Percentiles rank a stretch among this genome's conserved stretches.
These are phyloP conservation scores for Orthochromis malagaraziensis DNA, from an alignment of 2,113 vertebrate species.

Conservation along the genomic window DNA sequence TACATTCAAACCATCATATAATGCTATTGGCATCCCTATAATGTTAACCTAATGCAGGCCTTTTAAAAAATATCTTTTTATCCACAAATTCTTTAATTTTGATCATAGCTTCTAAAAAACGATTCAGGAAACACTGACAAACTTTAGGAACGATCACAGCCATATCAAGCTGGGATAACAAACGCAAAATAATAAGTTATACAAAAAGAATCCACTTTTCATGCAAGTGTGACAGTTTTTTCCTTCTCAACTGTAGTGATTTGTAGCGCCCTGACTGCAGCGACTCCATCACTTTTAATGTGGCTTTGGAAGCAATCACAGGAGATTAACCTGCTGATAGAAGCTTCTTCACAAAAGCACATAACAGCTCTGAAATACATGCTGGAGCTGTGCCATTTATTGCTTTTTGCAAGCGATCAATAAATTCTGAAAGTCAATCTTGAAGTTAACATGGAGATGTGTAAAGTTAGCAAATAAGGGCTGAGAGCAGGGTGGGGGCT, in stretches of 20 bases:
- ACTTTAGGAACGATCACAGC: neutral
- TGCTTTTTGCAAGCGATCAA: slow-evolving; percentile 7
- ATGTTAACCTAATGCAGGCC: neutral
- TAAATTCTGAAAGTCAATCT: neutral
- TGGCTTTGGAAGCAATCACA: neutral
- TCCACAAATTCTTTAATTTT: neutral
- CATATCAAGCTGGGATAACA: neutral
- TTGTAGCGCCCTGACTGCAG: neutral
- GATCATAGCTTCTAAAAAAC: neutral
- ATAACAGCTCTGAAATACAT: neutral
- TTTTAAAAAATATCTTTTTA: neutral
- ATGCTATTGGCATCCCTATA: neutral
- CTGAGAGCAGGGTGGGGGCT: neutral
- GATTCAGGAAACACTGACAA: neutral
- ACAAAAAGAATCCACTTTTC: neutral
- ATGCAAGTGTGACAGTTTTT: neutral
- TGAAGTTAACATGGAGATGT: neutral
- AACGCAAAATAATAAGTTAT: neutral
- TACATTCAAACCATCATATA: neutral
- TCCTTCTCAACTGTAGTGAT: neutral
- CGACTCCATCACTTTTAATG: neutral
- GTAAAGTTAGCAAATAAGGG: neutral
- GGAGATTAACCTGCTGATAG: neutral
- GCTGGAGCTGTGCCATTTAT: neutral
- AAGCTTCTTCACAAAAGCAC: neutral